Base-by-base conservation (phyloP, 2,113 vertebrate species). In the Passer domesticus region DNA sequence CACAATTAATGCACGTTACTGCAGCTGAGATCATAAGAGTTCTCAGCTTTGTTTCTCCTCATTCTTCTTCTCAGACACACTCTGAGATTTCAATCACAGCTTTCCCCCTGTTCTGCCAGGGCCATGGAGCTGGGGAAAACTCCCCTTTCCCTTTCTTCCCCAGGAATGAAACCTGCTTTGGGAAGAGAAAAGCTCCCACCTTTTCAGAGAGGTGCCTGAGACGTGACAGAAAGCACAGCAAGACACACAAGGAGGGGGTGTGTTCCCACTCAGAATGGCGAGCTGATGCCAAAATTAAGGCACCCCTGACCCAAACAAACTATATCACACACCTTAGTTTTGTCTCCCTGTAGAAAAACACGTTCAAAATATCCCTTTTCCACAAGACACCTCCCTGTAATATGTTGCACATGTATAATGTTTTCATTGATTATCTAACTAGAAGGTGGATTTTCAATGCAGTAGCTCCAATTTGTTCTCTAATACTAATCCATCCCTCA, bases 231-330 rank as follows among this genome's bases (percentile, higher is more conserved):
- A 76, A 56, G 52, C 69, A 73, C 20, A 56, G 39, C 28, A 55
- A 53, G 18, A 37, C 13, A 69, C 55, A 31, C 9, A 67, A 30
- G 14, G 24, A 50, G 9, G 4, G 3, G 3, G 13, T 4, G 0
- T 63, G 41, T 28, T 70, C 14, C 39, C n/a, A 35, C 16, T 27
- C 0, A 0, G n/a, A 72, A 21, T 5, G 21, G 17, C 1, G 4
- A 77, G 35, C 46, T 46, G 47, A 64, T 47, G 22, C 11, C 85
- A 90, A 70, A 64, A 62, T 10, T 9, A 80, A 89, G 68, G 31
- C 22, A 47, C 6, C 27, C 23, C 43, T 59, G 19, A 75, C 41
- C n/a, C 44, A 84, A 63, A 88, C 2, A 73, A 69, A 53, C 8
- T 5, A 33, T 22, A 55, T 44, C 19, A 58, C 15, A 52, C 2